Conservation (phyloP, 1,140 invertebrate genomes). For the Zaprionus camerounensis region DNA sequence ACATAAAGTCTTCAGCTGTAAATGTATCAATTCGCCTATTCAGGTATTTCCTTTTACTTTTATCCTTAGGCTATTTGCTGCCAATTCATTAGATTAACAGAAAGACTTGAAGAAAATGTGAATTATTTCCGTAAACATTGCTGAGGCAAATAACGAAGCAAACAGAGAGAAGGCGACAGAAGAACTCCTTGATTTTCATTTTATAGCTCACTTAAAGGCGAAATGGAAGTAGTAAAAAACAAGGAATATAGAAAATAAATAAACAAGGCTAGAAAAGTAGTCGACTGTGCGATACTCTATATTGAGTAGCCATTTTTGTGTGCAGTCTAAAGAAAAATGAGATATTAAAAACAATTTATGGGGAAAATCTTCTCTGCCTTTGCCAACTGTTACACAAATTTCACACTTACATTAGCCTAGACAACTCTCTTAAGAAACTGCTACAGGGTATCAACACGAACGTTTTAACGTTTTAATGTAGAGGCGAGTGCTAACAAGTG, state of each 20-base stretch:
- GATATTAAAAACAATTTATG: no score
- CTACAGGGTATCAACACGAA: not conserved
- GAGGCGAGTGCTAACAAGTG: conserved; percentile 72
- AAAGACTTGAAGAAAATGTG: conserved; percentile 36
- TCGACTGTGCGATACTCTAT: not conserved
- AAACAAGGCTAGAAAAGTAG: conserved; percentile 8
- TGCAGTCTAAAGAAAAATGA: not conserved
- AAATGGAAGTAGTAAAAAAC: conserved; percentile 59
- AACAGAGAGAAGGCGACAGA: conserved; percentile 30
- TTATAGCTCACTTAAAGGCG: conserved; percentile 61
- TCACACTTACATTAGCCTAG: not conserved
- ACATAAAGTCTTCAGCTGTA: not conserved
- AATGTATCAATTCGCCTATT: conserved; percentile 3
- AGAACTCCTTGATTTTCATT: conserved; percentile 59
- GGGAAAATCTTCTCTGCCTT: not conserved
- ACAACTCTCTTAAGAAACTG: not conserved
- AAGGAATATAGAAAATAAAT: not conserved
- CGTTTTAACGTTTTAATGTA: conserved; percentile 77
- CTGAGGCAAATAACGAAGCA: conserved; percentile 59
- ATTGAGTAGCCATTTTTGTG: not conserved
- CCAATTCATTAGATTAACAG: conserved; percentile 58
- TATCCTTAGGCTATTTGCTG: conserved; percentile 15
- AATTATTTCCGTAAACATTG: conserved; percentile 70
- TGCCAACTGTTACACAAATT: not conserved
- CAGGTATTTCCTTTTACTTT: not conserved